phyloP scores from a whole-genome alignment of 2,888 invertebrate species.

The Cactoblastis cactorum region DNA sequence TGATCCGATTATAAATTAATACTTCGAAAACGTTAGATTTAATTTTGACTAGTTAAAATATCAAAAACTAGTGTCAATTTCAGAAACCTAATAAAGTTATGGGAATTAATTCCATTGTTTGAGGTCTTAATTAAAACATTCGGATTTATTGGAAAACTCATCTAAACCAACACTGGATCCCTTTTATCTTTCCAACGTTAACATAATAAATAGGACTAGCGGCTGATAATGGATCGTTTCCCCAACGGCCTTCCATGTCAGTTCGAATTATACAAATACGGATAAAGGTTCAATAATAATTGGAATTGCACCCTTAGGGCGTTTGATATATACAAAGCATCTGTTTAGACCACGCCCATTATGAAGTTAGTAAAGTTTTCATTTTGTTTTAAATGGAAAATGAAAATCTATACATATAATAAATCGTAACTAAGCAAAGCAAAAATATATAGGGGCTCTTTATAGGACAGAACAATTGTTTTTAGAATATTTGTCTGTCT shows the following conservation, averaged over 20 bases:
- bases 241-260: constrained; percentile 10
- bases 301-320: constrained; percentile 5
- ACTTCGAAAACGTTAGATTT: no score
- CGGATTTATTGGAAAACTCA: constrained; percentile 6
- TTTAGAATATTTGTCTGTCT: no score
- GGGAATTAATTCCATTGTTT: background rate
- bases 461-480: no score
- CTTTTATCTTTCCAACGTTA: constrained; percentile 12
- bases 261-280: constrained; percentile 14
- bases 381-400: no score
- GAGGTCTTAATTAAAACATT: constrained; percentile 3
- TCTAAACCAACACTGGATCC: constrained; percentile 10
- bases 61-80: background rate
- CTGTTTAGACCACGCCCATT: no score
- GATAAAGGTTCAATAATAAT: constrained; percentile 13
- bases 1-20: no score
- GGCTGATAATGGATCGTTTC: constrained; percentile 12
- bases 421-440: no score
- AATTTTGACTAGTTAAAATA: background rate
- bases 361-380: no score
- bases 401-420: no score
- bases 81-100: background rate
- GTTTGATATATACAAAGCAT: no score
- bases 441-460: no score
- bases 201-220: constrained; percentile 13